phyloP scores from a whole-genome alignment of 2,113 vertebrate species.

The Gavia stellata region DNA sequence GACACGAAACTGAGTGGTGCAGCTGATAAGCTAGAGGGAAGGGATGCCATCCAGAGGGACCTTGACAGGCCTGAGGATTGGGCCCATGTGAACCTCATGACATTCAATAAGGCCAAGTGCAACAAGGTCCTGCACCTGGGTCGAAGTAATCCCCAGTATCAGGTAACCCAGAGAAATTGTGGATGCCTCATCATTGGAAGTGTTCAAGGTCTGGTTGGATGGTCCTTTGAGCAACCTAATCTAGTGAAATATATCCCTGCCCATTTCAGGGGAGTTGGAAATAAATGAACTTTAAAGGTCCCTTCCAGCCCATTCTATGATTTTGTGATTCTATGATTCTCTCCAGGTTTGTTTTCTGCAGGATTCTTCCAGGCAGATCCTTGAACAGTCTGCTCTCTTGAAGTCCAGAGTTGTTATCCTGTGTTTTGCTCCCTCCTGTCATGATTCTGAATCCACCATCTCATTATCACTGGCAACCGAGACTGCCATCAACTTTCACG shows the following conservation, averaged over 20 bases:
- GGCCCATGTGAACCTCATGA: not conserved
- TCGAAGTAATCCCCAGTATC: not conserved
- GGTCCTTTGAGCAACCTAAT: not conserved
- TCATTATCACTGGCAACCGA: not conserved
- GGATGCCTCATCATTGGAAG: not conserved
- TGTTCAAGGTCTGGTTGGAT: not conserved
- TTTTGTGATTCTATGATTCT: not conserved
- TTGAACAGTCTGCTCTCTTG: not conserved
- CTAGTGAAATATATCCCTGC: no score
- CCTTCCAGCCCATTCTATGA: not conserved
- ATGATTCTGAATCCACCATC: not conserved
- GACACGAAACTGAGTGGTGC: not conserved
- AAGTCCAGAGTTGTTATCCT: not conserved
- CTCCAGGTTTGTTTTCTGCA: not conserved
- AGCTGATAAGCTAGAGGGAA: not conserved
- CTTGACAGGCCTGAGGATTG: not conserved
- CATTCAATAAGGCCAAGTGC: not conserved
- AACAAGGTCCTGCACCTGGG: not conserved
- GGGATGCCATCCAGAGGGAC: not conserved
- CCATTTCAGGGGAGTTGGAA: not conserved
- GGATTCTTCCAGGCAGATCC: not conserved
- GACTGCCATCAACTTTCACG: not conserved
- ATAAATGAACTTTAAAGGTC: not conserved
- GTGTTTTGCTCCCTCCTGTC: not conserved
- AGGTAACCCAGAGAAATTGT: not conserved